These are phyloP conservation scores for Isurus oxyrinchus DNA, from an alignment of 2,113 vertebrate genomes.

Conservation along the genomic window DNA sequence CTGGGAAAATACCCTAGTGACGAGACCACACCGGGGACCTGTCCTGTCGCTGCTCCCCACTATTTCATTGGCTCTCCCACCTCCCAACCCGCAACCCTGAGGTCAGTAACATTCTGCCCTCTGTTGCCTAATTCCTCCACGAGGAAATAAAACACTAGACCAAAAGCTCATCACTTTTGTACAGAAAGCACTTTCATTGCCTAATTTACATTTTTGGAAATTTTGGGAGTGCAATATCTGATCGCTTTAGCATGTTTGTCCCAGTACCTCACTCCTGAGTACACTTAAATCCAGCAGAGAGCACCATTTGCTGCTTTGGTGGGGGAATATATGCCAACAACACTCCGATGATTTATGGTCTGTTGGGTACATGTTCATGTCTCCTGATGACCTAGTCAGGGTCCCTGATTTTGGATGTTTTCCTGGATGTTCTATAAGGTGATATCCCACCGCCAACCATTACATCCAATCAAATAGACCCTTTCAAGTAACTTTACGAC, in stretches of 20 bases:
- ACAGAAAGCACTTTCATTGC: not conserved
- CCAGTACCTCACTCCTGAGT: not conserved
- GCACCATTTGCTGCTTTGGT: not conserved
- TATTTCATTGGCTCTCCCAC: no score
- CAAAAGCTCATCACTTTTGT: not conserved
- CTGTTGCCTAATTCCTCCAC: not conserved
- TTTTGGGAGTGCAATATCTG: not conserved
- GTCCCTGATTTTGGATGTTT: not conserved
- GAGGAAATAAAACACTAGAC: not conserved
- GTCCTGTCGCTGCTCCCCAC: no score
- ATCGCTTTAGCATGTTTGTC: not conserved
- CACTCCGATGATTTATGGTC: no score
- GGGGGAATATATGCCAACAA: not conserved
- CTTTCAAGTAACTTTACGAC: not conserved
- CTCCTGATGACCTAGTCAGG: no score
- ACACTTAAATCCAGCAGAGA: not conserved
- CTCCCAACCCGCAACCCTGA: no score
- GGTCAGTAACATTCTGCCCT: no score
- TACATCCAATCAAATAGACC: no score
- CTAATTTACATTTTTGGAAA: not conserved
- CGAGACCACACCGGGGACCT: no score
- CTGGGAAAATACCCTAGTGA: no score
- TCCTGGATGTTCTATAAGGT: not conserved
- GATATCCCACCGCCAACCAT: not conserved
- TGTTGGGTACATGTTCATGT: not conserved